These are phyloP conservation scores for Alca torda DNA, from an alignment of 2,797 vertebrate species.

Conservation along the genomic window DNA sequence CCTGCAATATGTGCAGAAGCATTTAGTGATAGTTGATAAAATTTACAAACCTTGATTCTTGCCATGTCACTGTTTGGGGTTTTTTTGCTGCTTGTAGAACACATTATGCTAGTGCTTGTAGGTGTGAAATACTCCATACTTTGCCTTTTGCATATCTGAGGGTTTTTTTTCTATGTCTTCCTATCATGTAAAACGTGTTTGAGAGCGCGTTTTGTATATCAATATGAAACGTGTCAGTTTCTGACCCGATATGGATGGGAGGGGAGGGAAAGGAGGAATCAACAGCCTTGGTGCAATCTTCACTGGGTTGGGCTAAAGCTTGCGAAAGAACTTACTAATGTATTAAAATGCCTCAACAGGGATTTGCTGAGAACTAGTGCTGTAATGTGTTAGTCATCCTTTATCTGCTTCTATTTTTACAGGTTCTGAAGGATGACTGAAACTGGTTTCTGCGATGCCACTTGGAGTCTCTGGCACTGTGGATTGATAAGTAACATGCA, in stretches of 20 bases:
- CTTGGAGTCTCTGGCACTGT: constrained; percentile 10
- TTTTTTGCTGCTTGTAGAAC: background rate
- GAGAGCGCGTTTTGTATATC: background rate
- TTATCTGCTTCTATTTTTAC: constrained; percentile 78
- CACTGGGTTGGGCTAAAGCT: constrained; percentile 55
- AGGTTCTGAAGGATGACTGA: constrained; percentile 80
- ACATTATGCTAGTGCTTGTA: background rate
- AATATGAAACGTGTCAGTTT: background rate
- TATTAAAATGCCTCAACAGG: constrained; percentile 54
- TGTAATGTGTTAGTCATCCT: constrained; percentile 76
- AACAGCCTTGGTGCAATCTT: constrained; percentile 17
- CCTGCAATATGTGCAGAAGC: background rate
- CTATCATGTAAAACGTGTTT: background rate
- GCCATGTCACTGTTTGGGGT: background rate
- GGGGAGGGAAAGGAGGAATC: background rate
- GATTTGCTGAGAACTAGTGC: constrained; percentile 72
- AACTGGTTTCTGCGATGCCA: constrained; percentile 41
- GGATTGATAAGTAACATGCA: constrained; percentile 31
- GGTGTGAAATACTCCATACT: background rate
- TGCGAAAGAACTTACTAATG: constrained; percentile 46
- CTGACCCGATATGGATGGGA: background rate
- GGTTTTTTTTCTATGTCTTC: background rate
- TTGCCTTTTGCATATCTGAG: background rate
- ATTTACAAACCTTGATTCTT: background rate
- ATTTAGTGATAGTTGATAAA: background rate